phyloP scores from a whole-genome alignment of 2,113 vertebrate species.

The Falcunculus frontatus region DNA sequence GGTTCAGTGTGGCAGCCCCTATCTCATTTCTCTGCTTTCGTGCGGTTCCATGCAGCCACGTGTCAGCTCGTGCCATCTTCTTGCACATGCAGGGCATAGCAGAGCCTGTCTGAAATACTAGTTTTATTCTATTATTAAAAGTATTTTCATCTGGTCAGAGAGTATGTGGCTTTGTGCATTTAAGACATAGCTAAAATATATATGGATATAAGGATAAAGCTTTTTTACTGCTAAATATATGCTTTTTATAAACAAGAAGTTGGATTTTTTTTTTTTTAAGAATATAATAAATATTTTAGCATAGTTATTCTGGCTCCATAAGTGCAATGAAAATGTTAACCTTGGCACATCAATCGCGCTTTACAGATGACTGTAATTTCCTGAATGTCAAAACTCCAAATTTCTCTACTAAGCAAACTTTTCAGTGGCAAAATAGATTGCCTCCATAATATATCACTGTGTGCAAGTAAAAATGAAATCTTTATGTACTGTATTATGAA shows the following conservation, averaged over 20 bases:
- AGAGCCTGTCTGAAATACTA: background rate
- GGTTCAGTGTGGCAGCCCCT: accelerated
- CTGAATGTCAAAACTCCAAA: slow-evolving; percentile 79
- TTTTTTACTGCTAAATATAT: slow-evolving; percentile 29
- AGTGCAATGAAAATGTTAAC: slow-evolving; percentile 76
- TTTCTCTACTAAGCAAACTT: slow-evolving; percentile 81
- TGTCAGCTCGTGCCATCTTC: background rate
- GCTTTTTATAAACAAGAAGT: slow-evolving; percentile 56
- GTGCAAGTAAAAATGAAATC: slow-evolving; percentile 79
- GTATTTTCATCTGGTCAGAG: background rate
- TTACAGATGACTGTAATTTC: slow-evolving; percentile 84
- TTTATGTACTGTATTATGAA: slow-evolving; percentile 82
- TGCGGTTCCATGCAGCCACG: background rate
- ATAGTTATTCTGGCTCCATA: slow-evolving; percentile 64
- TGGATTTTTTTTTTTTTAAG: background rate
- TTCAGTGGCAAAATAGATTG: slow-evolving; percentile 80
- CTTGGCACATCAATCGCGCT: slow-evolving; percentile 72
- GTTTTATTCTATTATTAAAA: background rate
- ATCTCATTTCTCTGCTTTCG: background rate
- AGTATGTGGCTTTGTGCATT: background rate
- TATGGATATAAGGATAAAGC: background rate
- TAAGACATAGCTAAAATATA: background rate
- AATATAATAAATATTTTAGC: slow-evolving; percentile 61
- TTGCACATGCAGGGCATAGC: background rate
- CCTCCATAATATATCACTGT: slow-evolving; percentile 78